Conservation (phyloP, 92 coral and sea anemone genomes). For the Scolanthus callimorphus region DNA sequence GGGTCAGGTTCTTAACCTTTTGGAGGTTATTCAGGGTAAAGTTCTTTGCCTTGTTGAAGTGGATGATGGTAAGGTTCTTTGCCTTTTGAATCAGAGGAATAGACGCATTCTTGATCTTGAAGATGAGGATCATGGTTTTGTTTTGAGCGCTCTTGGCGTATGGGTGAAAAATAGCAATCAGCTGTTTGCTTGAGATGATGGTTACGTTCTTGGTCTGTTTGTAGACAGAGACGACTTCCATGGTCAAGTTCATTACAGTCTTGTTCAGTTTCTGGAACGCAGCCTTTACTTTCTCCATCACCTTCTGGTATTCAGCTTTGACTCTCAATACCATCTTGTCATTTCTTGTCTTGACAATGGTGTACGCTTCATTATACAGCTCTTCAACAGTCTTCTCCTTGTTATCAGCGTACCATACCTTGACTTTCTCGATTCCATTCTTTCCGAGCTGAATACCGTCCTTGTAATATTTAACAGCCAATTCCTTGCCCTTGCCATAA, state of each 20-base stretch:
- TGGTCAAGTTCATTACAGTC: slow-evolving; percentile 43
- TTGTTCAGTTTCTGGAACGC: slow-evolving; percentile 49
- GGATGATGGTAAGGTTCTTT: no score
- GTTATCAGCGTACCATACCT: slow-evolving; percentile 71
- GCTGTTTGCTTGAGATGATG: slow-evolving; percentile 56
- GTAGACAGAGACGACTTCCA: slow-evolving; percentile 56
- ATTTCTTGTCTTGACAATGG: slow-evolving; percentile 15
- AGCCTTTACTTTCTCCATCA: slow-evolving; percentile 30
- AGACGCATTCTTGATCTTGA: slow-evolving; percentile 30
- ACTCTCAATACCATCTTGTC: slow-evolving; percentile 7
- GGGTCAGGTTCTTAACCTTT: slow-evolving; percentile 54
- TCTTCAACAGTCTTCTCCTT: slow-evolving; percentile 85
- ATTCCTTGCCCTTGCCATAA: slow-evolving; percentile 47
- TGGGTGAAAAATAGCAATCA: slow-evolving; percentile 58
- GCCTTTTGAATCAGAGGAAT: slow-evolving; percentile 17
- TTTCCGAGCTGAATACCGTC: slow-evolving; percentile 39
- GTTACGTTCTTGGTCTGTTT: slow-evolving; percentile 66
- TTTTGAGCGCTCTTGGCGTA: slow-evolving; percentile 43
- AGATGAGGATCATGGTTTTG: slow-evolving; percentile 40
- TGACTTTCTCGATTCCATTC: slow-evolving; percentile 35
- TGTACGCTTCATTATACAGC: slow-evolving; percentile 38
- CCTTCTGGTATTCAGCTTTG: slow-evolving; percentile 2
- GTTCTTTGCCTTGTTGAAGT: no score
- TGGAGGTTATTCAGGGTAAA: slow-evolving; percentile 40
- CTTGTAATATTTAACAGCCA: slow-evolving; percentile 40